These are phyloP conservation scores for Brenthis hecate DNA, from an alignment of 2,888 invertebrate genomes.

Conservation along the genomic window DNA sequence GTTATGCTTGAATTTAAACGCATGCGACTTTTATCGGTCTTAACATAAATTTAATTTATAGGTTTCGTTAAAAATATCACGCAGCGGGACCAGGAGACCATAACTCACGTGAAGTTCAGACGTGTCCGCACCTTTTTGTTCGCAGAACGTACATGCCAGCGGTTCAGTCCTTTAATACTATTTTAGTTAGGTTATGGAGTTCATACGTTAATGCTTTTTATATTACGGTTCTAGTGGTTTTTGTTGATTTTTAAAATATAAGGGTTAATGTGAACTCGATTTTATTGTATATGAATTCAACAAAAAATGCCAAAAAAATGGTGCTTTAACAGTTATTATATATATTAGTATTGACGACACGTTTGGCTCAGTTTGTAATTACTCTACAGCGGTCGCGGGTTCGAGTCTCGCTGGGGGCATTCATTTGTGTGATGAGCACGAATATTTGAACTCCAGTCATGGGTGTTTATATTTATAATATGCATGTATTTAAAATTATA, in stretches of 20 bases:
- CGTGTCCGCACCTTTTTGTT: slow-evolving; percentile 56
- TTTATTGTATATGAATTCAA: no score
- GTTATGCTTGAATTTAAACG: not conserved
- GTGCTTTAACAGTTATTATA: no score
- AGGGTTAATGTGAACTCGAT: not conserved
- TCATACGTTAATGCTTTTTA: not conserved
- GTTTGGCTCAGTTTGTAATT: no score
- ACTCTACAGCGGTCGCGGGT: no score
- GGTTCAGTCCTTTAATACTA: slow-evolving; percentile 38
- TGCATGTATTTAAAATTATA: no score
- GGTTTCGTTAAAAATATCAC: slow-evolving; percentile 55
- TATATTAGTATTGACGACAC: no score
- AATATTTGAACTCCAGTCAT: no score
- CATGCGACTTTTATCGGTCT: slow-evolving; percentile 10
- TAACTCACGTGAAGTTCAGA: slow-evolving; percentile 58
- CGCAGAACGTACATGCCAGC: slow-evolving; percentile 35
- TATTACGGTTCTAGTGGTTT: not conserved
- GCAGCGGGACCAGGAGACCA: slow-evolving; percentile 48
- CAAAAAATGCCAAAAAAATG: no score
- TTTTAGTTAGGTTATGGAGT: slow-evolving; percentile 29
- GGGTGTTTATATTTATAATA: no score
- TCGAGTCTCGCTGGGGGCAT: no score
- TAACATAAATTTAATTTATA: slow-evolving; percentile 37
- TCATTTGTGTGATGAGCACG: no score
- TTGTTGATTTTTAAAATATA: not conserved